phyloP scores from a whole-genome alignment of 2,888 invertebrate genomes.

The Latheticus oryzae region DNA sequence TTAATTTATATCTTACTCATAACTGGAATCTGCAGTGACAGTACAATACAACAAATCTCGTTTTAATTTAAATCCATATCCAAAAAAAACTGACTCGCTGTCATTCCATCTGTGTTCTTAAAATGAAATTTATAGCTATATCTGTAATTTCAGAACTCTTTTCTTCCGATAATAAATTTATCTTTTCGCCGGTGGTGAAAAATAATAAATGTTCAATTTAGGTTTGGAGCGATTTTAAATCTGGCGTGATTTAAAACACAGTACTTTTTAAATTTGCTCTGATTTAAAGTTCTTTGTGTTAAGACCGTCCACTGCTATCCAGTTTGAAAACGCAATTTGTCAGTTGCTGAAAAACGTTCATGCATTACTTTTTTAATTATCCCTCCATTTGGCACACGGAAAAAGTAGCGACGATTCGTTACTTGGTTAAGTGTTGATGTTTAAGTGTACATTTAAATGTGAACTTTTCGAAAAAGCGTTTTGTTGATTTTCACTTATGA shows the following conservation, averaged over 20 bases:
- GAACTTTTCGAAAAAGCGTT: not conserved
- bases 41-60: too few species aligned
- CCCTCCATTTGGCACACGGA: not conserved
- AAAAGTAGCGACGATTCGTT: too few species aligned
- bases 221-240: slow-evolving; percentile 7
- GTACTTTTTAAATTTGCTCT: slow-evolving; percentile 19
- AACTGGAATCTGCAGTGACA: too few species aligned
- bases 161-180: too few species aligned
- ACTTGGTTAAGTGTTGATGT: too few species aligned
- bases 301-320: slow-evolving; percentile 9
- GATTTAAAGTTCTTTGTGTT: slow-evolving; percentile 19
- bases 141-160: too few species aligned
- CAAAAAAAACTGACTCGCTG: too few species aligned
- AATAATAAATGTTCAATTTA: slow-evolving; percentile 12
- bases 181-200: not conserved
- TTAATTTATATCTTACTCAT: too few species aligned
- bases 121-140: too few species aligned
- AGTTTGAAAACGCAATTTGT: slow-evolving; percentile 24
- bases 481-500: slow-evolving; percentile 13
- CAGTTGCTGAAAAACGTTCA: slow-evolving; percentile 13
- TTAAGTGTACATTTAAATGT: too few species aligned
- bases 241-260: slow-evolving; percentile 6
- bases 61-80: too few species aligned
- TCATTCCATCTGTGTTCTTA: too few species aligned
- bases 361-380: slow-evolving; percentile 15